Evolutionary conservation across 2,888 invertebrate genomes (phyloP), one percentile per base, ranked within the genome.

Genomic region (Teleogryllus oceanicus): DNA sequence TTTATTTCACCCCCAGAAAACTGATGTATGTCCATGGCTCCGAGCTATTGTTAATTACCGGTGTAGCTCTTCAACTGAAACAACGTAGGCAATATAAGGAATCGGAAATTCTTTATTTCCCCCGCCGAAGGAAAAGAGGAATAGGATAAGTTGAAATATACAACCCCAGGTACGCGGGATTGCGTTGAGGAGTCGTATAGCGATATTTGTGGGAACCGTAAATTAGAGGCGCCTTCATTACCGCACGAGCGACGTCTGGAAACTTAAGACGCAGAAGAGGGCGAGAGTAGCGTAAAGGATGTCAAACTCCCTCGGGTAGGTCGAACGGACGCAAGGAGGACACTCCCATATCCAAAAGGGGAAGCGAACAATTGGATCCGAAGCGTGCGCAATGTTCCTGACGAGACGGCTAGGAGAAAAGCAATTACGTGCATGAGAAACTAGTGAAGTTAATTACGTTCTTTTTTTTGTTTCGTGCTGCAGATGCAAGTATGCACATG

Each of bases 121-220:
- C 16, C 62, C 5, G 62, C 62, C 4, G 62, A n/a, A 13, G n/a
- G 62, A 62, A 4, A n/a, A n/a, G 16, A n/a, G 62, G 62, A 62
- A 62, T 18, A 62, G 62, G 62, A 62, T 62, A n/a, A 62, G 62
- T 62, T 62, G 62, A 62, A 62, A 62, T 62, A 62, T 62, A 62
- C 62, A 62, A 62, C 62, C 37, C 8, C 62, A 62, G 62, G n/a
- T 13, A 18, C 16, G 16, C n/a, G 62, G 62, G 62, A 62, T 62
- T 62, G n/a, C 62, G 62, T n/a, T 62, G 62, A 18, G 62, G 62
- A 62, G 62, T 62, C 62, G 62, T 18, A 62, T 62, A 62, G 62
- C 62, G n/a, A 62, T 62, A 62, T 62, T 62, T 62, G 62, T 62
- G 62, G 62, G 62, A 62, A 62, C n/a, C 62, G 62, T 62, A 62